Conservation (phyloP, 2,797 vertebrate species). For the Carapus acus region DNA sequence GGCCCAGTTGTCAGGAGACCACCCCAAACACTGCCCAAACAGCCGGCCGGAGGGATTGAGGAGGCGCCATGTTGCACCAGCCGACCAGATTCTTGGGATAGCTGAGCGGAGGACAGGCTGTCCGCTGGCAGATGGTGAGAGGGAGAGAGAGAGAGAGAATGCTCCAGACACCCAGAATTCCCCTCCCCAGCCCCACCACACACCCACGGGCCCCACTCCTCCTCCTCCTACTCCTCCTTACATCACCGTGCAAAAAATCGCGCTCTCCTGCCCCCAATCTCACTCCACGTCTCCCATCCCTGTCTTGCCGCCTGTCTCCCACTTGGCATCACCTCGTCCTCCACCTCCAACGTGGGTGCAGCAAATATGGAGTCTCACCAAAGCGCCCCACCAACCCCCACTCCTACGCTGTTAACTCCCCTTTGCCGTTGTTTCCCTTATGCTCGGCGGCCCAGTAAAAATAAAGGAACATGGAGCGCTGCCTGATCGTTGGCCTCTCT, state of each 20-base stretch:
- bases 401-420: slow-evolving; percentile 1
- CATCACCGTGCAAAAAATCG: slow-evolving; percentile 46
- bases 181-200: slow-evolving; percentile 1
- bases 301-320: slow-evolving; percentile 32
- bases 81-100: slow-evolving; percentile 76
- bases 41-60: slow-evolving; percentile 71
- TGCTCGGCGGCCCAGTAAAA: slow-evolving; percentile 46
- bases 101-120: slow-evolving; percentile 62
- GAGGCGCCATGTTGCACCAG: slow-evolving; percentile 66
- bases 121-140: slow-evolving; percentile 60
- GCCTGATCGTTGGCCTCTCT: too few species aligned
- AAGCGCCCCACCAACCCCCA: slow-evolving; percentile 1
- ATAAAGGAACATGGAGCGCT: too few species aligned
- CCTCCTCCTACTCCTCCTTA: slow-evolving; percentile 1
- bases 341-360: too few species aligned
- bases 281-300: slow-evolving; percentile 25
- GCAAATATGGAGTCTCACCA: too few species aligned
- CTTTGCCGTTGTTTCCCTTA: slow-evolving; percentile 19
- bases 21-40: slow-evolving; percentile 73
- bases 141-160: slow-evolving; percentile 53
- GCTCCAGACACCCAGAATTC: slow-evolving; percentile 38
- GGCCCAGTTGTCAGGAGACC: slow-evolving; percentile 73
- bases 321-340: slow-evolving; percentile 32
- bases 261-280: slow-evolving; percentile 31
- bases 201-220: too few species aligned